Percentiles rank a stretch among this genome's conserved stretches.
Evolutionary conservation across 2,113 vertebrate species (phyloP).

Genomic region (Dryoscopus gambensis): DNA sequence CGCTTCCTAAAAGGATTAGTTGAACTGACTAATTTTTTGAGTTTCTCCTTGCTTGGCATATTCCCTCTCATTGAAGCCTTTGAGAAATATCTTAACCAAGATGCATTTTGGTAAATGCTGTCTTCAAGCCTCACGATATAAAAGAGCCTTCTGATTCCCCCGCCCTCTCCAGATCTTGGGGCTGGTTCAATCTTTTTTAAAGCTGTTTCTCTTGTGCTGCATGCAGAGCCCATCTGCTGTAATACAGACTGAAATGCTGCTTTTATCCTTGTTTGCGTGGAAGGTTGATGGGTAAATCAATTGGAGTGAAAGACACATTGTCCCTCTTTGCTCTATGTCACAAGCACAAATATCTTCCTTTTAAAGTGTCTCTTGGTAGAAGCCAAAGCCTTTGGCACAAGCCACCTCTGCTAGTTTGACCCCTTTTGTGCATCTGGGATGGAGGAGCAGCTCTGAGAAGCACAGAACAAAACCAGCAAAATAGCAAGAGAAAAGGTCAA

Average conservation of each 20-base stretch:
- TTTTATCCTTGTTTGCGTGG: constrained; percentile 44
- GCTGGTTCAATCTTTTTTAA: constrained; percentile 42
- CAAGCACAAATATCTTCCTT: constrained; percentile 46
- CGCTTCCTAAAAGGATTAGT: background rate
- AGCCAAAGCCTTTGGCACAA: constrained; percentile 40
- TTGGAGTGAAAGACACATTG: constrained; percentile 31
- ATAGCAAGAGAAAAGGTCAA: constrained; percentile 56
- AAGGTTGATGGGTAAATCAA: constrained; percentile 45
- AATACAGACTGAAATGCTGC: constrained; percentile 47
- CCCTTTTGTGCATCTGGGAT: constrained; percentile 44
- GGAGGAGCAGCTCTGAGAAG: constrained; percentile 41
- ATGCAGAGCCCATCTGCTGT: constrained; percentile 57
- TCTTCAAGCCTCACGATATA: background rate
- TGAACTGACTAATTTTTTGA: background rate
- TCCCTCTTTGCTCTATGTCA: constrained; percentile 41
- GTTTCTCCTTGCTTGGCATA: background rate
- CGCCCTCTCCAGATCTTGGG: constrained; percentile 25
- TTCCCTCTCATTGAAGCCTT: background rate
- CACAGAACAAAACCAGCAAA: constrained; percentile 48
- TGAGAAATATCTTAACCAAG: constrained; percentile 10
- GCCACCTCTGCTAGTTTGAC: constrained; percentile 56
- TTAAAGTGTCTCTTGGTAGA: constrained; percentile 39
- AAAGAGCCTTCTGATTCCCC: constrained; percentile 9
- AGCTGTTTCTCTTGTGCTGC: constrained; percentile 36
- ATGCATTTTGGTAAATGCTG: constrained; percentile 2